Evolutionary conservation across 1,140 invertebrate genomes (phyloP), one percentile per base, ranked within the genome.

Genomic region (Caerostris extrusa): DNA sequence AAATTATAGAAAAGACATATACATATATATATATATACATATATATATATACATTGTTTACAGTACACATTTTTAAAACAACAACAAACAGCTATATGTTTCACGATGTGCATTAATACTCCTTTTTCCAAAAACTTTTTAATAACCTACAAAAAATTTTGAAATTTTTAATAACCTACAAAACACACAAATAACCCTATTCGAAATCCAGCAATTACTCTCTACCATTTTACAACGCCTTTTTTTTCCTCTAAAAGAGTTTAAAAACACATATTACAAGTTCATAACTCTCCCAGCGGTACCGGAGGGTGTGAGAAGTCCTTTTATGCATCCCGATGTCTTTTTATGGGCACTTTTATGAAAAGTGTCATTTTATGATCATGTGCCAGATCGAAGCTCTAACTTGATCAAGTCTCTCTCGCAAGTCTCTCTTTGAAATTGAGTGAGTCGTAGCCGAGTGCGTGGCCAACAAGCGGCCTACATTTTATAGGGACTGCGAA

Each of bases 311-410:
- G 7, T n/a, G 77, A 58, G 19, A 8, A n/a, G 56, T 10, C n/a
- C 71, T 17, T 83, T 85, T 85, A 83, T 92, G 58, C 90, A 85
- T 60, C 58, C 60, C 85, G 81, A 67, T 85, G 60, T 81, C 19
- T 81, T 92, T 34, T 92, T 92, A 92, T 92, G 81, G 10, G 56
- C 17, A 60, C 81, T 92, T 92, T 85, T 92, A 91, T 92, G 90
- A 92, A 92, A 92, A 92, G 77, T 92, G 90, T 92, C 90, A 92
- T 92, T 92, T 92, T 92, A 92, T 92, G 77, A 67, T 56, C 34
- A 82, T 56, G 56, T 53, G 58, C 55, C 53, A 82, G 55, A 57
- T 81, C 64, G n/a, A 90, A 60, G 58, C 60, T 64, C 81, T 92
- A 92, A 92, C 90, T 85, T 85, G 77, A 92, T 92, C 77, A 92